Conservation (phyloP, 1,140 invertebrate genomes). For the Laupala kohalensis region DNA sequence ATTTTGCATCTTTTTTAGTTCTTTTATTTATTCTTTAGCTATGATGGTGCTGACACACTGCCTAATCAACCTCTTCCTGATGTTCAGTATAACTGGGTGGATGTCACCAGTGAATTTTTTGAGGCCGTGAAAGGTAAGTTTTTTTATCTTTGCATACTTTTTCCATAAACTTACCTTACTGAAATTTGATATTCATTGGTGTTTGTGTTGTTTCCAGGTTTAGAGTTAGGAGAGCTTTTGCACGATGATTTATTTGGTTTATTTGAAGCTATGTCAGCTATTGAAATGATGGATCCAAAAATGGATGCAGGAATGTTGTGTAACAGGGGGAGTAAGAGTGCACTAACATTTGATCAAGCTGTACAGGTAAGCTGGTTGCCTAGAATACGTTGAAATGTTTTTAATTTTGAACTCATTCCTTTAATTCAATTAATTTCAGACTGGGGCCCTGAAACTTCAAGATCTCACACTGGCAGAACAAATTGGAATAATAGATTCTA, state of each 20-base stretch:
- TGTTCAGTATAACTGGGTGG: slow-evolving; percentile 10
- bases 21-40: background rate
- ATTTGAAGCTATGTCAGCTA: slow-evolving; percentile 98
- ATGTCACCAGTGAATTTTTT: slow-evolving; percentile 10
- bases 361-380: slow-evolving; percentile 44
- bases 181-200: background rate
- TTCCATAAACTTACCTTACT: too few species aligned
- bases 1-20: background rate
- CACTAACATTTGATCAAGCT: slow-evolving; percentile 78
- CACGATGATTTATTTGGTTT: slow-evolving; percentile 86
- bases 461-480: slow-evolving; percentile 55
- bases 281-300: slow-evolving; percentile 99
- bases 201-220: slow-evolving; percentile 35
- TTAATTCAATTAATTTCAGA: slow-evolving; percentile 31
- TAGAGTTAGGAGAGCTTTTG: slow-evolving; percentile 74
- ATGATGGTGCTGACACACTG: slow-evolving; percentile 1
- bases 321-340: slow-evolving; percentile 70
- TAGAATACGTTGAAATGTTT: background rate
- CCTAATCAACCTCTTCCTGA: slow-evolving; percentile 4
- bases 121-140: slow-evolving; percentile 10
- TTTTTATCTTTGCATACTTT: too few species aligned
- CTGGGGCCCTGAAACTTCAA: slow-evolving; percentile 65
- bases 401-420: background rate
- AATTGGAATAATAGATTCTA: slow-evolving; percentile 83
- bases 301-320: slow-evolving; percentile 99